phyloP scores from a whole-genome alignment of 2,113 vertebrate genomes.

The Oryzias celebensis region DNA sequence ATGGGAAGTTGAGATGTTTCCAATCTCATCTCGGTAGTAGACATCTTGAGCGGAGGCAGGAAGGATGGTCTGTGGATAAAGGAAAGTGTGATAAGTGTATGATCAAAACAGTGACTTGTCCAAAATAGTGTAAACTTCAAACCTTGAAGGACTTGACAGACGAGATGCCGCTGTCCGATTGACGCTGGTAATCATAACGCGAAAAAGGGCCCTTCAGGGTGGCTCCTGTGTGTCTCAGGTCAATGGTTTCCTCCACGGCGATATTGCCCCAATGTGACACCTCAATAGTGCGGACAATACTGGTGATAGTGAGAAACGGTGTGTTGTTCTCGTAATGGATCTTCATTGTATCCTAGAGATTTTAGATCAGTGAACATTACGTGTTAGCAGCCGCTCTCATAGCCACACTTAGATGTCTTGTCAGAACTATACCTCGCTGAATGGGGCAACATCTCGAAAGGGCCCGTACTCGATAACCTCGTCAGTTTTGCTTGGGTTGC shows the following conservation, averaged over 20 bases:
- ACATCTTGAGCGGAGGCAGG: conserved; percentile 97
- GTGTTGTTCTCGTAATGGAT: conserved; percentile 98
- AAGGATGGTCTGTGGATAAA: conserved; percentile 88
- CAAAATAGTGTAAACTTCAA: conserved; percentile 29
- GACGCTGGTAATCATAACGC: conserved; percentile 96
- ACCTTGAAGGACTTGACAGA: conserved; percentile 98
- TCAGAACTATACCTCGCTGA: conserved; percentile 85
- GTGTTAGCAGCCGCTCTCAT: not conserved
- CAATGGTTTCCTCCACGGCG: conserved; percentile 93
- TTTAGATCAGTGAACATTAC: conserved; percentile 5
- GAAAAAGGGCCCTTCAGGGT: conserved; percentile 95
- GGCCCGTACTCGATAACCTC: conserved; percentile 94
- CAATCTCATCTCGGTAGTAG: conserved; percentile 97
- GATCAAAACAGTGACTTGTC: not conserved
- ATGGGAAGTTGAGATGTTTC: conserved; percentile 98
- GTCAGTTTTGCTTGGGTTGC: conserved; percentile 88
- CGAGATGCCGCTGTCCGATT: conserved; percentile 97
- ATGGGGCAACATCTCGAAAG: conserved; percentile 86
- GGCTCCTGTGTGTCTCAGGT: conserved; percentile 94
- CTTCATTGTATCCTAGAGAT: conserved; percentile 85
- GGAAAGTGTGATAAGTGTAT: not conserved
- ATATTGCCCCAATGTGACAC: conserved; percentile 99
- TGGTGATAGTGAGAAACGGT: conserved; percentile 94
- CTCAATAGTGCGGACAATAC: conserved; percentile 91
- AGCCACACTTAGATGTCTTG: not conserved